Evolutionary conservation across 2,797 vertebrate species (phyloP), one percentile per base, ranked within the genome.

Genomic region (Sebastes umbrosus): DNA sequence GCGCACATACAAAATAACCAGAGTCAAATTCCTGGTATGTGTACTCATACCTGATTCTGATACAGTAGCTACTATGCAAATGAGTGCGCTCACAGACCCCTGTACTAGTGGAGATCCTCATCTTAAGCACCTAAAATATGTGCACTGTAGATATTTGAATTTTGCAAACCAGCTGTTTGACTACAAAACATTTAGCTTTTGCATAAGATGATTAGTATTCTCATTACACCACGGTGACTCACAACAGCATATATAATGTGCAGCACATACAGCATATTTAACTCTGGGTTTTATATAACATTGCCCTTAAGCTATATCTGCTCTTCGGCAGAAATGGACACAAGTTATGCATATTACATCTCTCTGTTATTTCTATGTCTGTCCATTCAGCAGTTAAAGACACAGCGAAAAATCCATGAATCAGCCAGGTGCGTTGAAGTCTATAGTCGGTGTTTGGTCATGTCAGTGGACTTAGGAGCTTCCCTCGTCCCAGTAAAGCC

Each of bases 401-500:
- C 14, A 43, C 12, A 65, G 31, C 22, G 82, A 43, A 16, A 66
- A 32, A 57, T 18, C 8, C 32, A 32, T 52, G 46, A 65, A 69
- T 58, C 59, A 77, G 46, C 13, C 27, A 22, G 66, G 62, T 75
- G 60, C 16, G 36, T 58, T 67, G 36, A 74, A 36, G 65, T 72
- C 31, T 46, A 13, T 67, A 36, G 75, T 67, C 13, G 2, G 43
- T n/a, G 60, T 76, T 85, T 70, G 79, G 71, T 67, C 59, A 69
- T 20, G 74, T 83, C 75, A 34, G 29, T 71, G 66, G 62, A 83
- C 72, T 14, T 46, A 16, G 73, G 64, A 84, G 82, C 77, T 82
- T 83, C 70, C 73, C 55, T 85, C 83, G 62, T 82, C 79, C 60
- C 76, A 8, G 65, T 77, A 82, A 86, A 90, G 90, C 90, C 24